Percentiles rank a stretch among this genome's conserved stretches.
Conservation (phyloP, 2,113 vertebrate genomes). For the Mesocricetus auratus region DNA sequence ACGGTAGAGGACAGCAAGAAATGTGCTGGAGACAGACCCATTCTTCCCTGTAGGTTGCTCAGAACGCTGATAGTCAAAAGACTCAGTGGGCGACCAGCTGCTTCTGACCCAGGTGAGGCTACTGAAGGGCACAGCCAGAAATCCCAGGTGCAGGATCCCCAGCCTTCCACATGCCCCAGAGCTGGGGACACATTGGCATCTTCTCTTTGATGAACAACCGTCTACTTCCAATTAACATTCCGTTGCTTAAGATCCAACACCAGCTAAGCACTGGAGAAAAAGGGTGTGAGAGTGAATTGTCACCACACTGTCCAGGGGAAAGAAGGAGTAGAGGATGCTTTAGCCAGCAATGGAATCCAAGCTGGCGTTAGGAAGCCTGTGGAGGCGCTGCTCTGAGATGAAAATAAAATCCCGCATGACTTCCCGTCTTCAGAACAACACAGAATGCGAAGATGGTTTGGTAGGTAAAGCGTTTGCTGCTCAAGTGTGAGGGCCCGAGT, state of each 20-base stretch:
- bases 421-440: not conserved
- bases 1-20: constrained; percentile 35
- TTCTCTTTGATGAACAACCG: constrained; percentile 8
- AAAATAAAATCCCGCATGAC: not conserved
- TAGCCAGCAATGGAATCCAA: not conserved
- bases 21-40: not conserved
- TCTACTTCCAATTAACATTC: not conserved
- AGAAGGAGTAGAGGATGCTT: not conserved
- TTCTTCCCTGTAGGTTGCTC: not conserved
- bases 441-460: not conserved
- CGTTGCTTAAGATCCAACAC: not conserved
- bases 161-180: not conserved
- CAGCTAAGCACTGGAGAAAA: not conserved
- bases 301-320: not conserved
- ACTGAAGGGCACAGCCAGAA: not conserved
- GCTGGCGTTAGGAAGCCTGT: not conserved
- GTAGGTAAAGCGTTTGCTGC: not conserved
- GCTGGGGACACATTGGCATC: too few relatives aligned
- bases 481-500: not conserved
- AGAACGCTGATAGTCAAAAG: not conserved
- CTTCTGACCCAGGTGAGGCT: not conserved
- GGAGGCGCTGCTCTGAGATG: not conserved
- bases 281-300: not conserved
- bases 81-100: not conserved
- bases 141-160: too few relatives aligned